Base-by-base conservation (phyloP, 2,888 invertebrate species). In the Gibbula magus region DNA sequence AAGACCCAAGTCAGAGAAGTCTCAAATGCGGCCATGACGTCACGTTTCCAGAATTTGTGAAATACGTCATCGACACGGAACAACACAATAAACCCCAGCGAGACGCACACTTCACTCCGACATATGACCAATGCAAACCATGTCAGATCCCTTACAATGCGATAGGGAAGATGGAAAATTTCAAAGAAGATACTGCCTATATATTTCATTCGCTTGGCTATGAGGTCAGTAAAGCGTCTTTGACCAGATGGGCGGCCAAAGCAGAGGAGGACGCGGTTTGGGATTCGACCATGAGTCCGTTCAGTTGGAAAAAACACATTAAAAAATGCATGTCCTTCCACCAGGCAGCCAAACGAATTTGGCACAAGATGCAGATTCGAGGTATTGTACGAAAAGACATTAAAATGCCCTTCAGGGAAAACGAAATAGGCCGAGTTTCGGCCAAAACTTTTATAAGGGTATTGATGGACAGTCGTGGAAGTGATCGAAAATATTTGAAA, bases 321-420 rank as follows among this genome's bases (percentile, higher is more conserved):
- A 76, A 61, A 39, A 79, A 79, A 32, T 85, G 87, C 67, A 86
- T 87, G 78, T 52, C 85, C 2, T 80, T 80, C 73, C 39, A 81
- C 22, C 81, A 82, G 22, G 86, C 84, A 1, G 73, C 85, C 13
- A 10, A 78, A 25, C 35, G 87, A 32, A 83, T 85, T 0, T 89
- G 89, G 89, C 79, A 83, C 56, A 86, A 86, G 73, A 74, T 89
- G 52, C 88, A 89, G 79, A 87, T 88, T 5, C 79, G 86, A 51
- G 89, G 89, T 4, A 52, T 87, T 10, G 70, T 89, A 8, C 81
- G 86, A 1, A 86, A 85, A 75, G 32, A 83, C 39, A 51, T 74
- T 0, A 25, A 78, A 2, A 74, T 87, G 29, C 88, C 88, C 4
- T 80, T 83, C 79, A 80, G 77, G 22, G 66, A 79, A 10, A 61